These are phyloP conservation scores for Eudyptes chrysolophus DNA, from an alignment of 2,113 vertebrate genomes.

Conservation along the genomic window DNA sequence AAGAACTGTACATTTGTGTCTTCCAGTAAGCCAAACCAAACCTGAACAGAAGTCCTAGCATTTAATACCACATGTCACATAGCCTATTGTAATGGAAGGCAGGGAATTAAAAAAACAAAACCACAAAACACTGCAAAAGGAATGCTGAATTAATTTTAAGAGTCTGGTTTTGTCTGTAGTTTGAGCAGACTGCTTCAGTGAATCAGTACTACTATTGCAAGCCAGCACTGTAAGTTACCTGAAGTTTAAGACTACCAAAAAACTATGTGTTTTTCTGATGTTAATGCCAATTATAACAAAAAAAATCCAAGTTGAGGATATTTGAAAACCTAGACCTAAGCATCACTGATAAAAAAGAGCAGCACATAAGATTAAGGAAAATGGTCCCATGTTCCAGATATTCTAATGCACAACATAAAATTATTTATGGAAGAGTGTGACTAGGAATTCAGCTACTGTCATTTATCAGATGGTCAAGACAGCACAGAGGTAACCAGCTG, in stretches of 20 bases:
- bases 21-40: not conserved
- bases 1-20: not conserved
- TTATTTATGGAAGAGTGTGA: slow-evolving; percentile 36
- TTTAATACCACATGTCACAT: not conserved
- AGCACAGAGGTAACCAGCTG: not conserved
- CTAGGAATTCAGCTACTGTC: slow-evolving; percentile 12
- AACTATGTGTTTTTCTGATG: not conserved
- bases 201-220: not conserved
- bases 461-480: slow-evolving; percentile 33
- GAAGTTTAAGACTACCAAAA: not conserved
- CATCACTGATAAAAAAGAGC: not conserved
- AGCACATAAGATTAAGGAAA: not conserved
- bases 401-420: slow-evolving; percentile 3
- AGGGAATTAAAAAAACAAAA: not conserved
- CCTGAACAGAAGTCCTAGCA: not conserved
- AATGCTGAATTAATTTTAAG: not conserved
- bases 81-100: not conserved
- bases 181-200: not conserved
- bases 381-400: not conserved
- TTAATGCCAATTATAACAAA: not conserved
- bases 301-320: not conserved
- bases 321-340: not conserved
- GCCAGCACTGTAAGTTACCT: not conserved
- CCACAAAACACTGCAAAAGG: not conserved
- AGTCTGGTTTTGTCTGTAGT: not conserved